Conservation (phyloP, 2,888 invertebrate genomes). For the Drosophila atroscutellata region DNA sequence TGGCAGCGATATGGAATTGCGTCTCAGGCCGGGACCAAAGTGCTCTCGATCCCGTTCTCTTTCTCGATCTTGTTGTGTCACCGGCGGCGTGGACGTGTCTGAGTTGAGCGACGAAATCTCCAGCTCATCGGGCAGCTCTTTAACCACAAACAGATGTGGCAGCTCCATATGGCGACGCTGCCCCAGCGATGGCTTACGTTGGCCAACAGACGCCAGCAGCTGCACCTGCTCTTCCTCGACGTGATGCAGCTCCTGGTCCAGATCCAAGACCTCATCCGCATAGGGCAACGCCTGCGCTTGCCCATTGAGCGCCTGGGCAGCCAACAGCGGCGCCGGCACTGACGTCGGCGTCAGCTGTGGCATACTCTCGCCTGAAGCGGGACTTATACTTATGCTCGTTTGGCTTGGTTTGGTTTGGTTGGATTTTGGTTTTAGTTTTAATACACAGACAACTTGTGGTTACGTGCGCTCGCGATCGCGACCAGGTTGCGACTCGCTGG, state of each 20-base stretch:
- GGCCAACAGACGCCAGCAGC: not conserved
- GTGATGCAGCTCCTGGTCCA: not conserved
- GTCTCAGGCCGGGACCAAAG: conserved; percentile 85
- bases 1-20: conserved; percentile 91
- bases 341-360: conserved; percentile 10
- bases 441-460: conserved; percentile 1
- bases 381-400: not conserved
- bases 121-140: conserved; percentile 40
- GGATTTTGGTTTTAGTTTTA: not conserved
- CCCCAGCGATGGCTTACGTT: conserved; percentile 44
- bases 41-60: conserved; percentile 31
- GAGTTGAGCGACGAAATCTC: conserved; percentile 9
- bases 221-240: conserved; percentile 1
- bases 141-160: conserved; percentile 60
- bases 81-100: not conserved
- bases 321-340: conserved; percentile 23
- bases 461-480: conserved; percentile 53
- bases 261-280: conserved; percentile 47
- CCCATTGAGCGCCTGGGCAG: conserved; percentile 59
- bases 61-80: conserved; percentile 16
- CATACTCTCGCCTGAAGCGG: conserved; percentile 22
- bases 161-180: conserved; percentile 64
- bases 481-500: conserved; percentile 50
- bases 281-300: conserved; percentile 51
- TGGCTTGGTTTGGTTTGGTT: not conserved